These are phyloP conservation scores for Hyperopisus bebe DNA, from an alignment of 2,113 vertebrate genomes.

Conservation along the genomic window DNA sequence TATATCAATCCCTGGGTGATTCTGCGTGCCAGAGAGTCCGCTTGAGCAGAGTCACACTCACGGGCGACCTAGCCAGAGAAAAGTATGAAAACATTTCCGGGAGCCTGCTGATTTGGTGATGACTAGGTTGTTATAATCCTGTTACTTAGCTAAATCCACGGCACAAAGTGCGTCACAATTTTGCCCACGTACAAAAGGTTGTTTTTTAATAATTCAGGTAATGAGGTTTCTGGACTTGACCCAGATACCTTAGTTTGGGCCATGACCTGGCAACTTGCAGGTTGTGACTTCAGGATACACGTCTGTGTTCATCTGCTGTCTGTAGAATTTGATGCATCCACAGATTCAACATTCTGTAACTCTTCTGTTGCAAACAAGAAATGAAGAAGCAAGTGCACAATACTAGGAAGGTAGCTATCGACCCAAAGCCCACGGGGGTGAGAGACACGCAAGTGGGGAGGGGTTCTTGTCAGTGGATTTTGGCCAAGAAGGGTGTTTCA, in stretches of 20 bases:
- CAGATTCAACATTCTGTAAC: background rate
- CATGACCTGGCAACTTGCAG: background rate
- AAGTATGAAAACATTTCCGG: background rate
- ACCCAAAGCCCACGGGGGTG: background rate
- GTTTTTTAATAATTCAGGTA: background rate
- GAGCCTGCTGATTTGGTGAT: background rate
- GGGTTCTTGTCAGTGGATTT: background rate
- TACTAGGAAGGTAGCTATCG: background rate
- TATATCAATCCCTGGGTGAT: background rate
- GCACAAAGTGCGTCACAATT: background rate
- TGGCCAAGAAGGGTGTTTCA: background rate
- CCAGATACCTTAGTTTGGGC: background rate
- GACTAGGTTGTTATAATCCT: background rate
- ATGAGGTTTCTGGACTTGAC: background rate
- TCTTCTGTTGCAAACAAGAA: background rate
- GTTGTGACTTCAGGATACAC: background rate
- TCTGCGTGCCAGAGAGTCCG: background rate
- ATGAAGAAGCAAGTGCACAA: background rate
- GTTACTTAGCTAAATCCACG: background rate
- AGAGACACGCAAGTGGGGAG: background rate
- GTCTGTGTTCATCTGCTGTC: background rate
- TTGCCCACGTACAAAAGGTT: background rate
- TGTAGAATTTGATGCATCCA: background rate
- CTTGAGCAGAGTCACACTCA: background rate
- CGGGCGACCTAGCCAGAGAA: background rate